Evolutionary conservation across 2,888 invertebrate genomes (phyloP).

Genomic region (Dryocosmus kuriphilus): DNA sequence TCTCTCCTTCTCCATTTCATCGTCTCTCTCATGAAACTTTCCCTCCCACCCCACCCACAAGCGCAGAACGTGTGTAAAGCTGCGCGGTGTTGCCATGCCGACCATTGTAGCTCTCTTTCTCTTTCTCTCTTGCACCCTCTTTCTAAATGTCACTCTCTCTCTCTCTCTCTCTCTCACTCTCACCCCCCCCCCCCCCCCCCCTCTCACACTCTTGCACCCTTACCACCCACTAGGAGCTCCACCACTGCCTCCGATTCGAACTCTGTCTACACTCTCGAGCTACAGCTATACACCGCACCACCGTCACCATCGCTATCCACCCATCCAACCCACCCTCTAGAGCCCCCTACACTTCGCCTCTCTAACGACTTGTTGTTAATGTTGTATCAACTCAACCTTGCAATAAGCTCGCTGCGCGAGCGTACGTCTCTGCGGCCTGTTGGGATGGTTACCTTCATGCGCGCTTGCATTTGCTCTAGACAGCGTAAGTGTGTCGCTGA

Average conservation of each 20-base stretch:
- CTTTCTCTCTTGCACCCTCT: constrained; percentile 43
- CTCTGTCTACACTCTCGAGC: constrained; percentile 40
- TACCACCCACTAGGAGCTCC: constrained; percentile 41
- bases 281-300: constrained; percentile 54
- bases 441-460: constrained; percentile 43
- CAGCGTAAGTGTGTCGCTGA: not conserved
- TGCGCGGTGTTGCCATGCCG: constrained; percentile 73
- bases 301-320: constrained; percentile 57
- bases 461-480: constrained; percentile 42
- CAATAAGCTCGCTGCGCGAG: constrained; percentile 61
- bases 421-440: constrained; percentile 38
- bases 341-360: constrained; percentile 65
- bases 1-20: constrained; percentile 53
- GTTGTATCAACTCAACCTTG: constrained; percentile 72
- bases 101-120: constrained; percentile 70
- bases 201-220: constrained; percentile 46
- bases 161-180: constrained; percentile 30
- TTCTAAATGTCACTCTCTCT: constrained; percentile 22
- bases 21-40: constrained; percentile 48
- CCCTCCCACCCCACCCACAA: constrained; percentile 12
- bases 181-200: constrained; percentile 45
- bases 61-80: constrained; percentile 55
- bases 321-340: constrained; percentile 40
- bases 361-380: constrained; percentile 75
- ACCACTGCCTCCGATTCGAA: constrained; percentile 37